Evolutionary conservation across 2,113 vertebrate species (phyloP).

Genomic region (Solea senegalensis): DNA sequence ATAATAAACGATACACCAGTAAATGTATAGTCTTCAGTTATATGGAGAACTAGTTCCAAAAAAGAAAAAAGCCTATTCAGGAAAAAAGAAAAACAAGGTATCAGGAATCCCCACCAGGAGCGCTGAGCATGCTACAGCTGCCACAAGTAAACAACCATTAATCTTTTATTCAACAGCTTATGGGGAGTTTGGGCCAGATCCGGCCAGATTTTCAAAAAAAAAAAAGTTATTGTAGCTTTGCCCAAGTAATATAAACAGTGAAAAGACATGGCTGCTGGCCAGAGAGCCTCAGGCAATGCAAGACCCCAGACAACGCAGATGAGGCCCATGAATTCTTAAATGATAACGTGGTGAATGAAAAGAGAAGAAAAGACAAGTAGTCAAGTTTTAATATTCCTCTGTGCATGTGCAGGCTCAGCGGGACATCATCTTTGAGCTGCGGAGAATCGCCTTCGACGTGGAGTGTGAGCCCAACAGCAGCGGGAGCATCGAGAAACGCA

Average conservation of each 20-base stretch:
- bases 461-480: constrained; percentile 93
- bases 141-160: constrained; percentile 18
- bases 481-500: constrained; percentile 96
- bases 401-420: constrained; percentile 88
- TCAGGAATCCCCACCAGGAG: neutral
- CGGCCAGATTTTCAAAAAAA: constrained; percentile 14
- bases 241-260: constrained; percentile 29
- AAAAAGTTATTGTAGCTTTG: constrained; percentile 25
- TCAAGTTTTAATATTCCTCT: constrained; percentile 36
- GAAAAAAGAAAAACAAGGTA: too few species aligned
- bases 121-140: neutral
- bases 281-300: constrained; percentile 28
- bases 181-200: constrained; percentile 11
- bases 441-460: constrained; percentile 95
- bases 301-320: constrained; percentile 16
- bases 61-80: too few species aligned
- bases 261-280: constrained; percentile 16
- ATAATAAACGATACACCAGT: too few species aligned
- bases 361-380: constrained; percentile 26
- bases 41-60: too few species aligned
- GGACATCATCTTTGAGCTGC: constrained; percentile 98
- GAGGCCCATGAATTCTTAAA: constrained; percentile 25
- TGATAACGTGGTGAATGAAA: constrained; percentile 35
- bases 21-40: too few species aligned
- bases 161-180: constrained; percentile 36